Evolutionary conservation across 2,113 vertebrate species (phyloP).

Genomic region (Varanus salvator): DNA sequence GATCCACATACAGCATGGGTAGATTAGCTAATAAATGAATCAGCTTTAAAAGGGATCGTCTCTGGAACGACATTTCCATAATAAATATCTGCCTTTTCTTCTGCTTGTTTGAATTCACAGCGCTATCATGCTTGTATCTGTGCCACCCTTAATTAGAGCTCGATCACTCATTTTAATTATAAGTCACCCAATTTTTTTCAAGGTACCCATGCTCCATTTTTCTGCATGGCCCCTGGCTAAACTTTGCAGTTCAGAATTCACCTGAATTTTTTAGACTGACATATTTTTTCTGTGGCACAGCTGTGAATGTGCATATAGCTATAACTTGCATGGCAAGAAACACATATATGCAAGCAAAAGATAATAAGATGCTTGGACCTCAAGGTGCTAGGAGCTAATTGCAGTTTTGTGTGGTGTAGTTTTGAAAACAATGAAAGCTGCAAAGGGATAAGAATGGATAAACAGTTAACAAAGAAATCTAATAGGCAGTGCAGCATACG

Average conservation of each 20-base stretch:
- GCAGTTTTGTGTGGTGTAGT: background rate
- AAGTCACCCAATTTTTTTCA: background rate
- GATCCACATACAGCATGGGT: constrained; percentile 21
- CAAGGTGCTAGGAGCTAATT: background rate
- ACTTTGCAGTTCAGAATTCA: constrained; percentile 9
- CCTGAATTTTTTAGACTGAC: constrained; percentile 16
- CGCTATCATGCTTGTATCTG: constrained; percentile 13
- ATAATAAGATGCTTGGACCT: background rate
- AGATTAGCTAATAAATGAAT: constrained; percentile 26
- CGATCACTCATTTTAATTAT: constrained; percentile 48
- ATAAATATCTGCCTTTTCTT: constrained; percentile 14
- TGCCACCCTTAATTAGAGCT: constrained; percentile 24
- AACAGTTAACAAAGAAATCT: background rate
- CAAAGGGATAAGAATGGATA: background rate
- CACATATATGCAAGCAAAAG: background rate
- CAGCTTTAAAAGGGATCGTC: background rate
- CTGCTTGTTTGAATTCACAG: constrained; percentile 25
- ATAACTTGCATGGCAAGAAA: constrained; percentile 4
- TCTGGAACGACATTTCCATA: background rate
- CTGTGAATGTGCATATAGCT: background rate
- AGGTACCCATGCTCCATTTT: constrained; percentile 3
- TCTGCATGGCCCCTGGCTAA: constrained; percentile 23
- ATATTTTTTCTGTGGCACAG: background rate
- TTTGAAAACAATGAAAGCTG: fast-evolving
- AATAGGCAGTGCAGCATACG: constrained; percentile 17